Evolutionary conservation across 2,113 vertebrate genomes (phyloP).

Genomic region (Spea bombifrons): DNA sequence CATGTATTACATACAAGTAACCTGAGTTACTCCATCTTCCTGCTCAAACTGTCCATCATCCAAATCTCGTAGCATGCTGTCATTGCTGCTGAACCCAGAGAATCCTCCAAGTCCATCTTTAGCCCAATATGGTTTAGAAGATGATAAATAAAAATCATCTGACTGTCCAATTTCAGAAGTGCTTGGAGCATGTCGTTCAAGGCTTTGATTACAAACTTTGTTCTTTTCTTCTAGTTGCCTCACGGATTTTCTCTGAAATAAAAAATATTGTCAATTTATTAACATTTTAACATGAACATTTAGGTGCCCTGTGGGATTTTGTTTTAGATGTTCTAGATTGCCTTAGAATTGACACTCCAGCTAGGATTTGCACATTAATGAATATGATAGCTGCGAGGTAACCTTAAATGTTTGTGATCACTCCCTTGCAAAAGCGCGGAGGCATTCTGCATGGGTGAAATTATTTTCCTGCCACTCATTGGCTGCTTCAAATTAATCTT

Average conservation of each 20-base stretch:
- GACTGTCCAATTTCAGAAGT: constrained; percentile 40
- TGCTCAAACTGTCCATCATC: constrained; percentile 89
- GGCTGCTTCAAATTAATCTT: no score
- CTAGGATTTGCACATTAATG: no score
- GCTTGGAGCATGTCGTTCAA: constrained; percentile 54
- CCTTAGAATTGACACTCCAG: no score
- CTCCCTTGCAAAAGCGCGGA: no score
- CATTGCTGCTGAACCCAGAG: constrained; percentile 72
- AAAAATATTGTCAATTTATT: constrained; percentile 4
- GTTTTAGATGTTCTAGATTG: no score
- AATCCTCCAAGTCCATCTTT: constrained; percentile 65
- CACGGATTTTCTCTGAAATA: constrained; percentile 67
- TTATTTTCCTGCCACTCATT: no score
- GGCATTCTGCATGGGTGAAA: no score
- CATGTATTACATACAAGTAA: constrained; percentile 86
- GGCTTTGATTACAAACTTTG: constrained; percentile 55
- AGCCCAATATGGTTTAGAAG: constrained; percentile 56
- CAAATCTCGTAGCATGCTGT: constrained; percentile 75
- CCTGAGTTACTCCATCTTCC: constrained; percentile 90
- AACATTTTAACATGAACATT: no score
- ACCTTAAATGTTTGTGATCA: no score
- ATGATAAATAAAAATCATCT: constrained; percentile 48
- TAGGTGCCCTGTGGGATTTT: no score
- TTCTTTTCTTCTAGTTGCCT: constrained; percentile 59
- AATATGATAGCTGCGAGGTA: no score